Evolutionary conservation across 2,113 vertebrate genomes (phyloP), one percentile per base, ranked within the genome.

Genomic region (Daboia siamensis): DNA sequence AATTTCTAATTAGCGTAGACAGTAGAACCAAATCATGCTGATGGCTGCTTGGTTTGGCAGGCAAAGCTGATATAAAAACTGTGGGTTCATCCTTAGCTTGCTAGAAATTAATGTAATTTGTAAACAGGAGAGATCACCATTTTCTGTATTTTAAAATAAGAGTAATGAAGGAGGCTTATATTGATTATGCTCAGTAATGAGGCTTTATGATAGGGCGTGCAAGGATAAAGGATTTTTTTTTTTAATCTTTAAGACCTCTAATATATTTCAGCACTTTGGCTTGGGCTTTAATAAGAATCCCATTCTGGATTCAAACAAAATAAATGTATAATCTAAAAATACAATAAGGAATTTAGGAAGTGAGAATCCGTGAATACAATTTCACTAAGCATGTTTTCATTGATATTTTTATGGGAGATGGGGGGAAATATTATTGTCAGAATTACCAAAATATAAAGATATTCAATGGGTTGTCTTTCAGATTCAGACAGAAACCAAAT

Each of bases 181-280:
- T 80, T 92, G 91, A 92, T 57, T 69, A 52, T 80, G 87, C 64
- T 89, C 64, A 57, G 52, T 89, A 92, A 92, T 89, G 61, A 89
- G 52, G 54, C 87, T 89, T 89, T 80, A 87, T 89, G 87, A 88
- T 39, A 87, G 12, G 33, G 24, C 12, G 0, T 57, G 87, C 56
- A 80, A 92, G 91, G 33, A 88, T 46, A 39, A 56, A 92, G 52
- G 51, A 56, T 23, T 74, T 26, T 39, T 92, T 92, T 92, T 74
- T 39, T 8, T 10, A 74, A 92, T 84, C 91, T 56, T 56, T 92
- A 55, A 84, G 87, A 44, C 11, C 24, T 88, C 4, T 84, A 89
- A 13, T 54, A 52, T 44, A 92, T 33, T 29, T 23, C 33, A 46
- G 39, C 17, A 57, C 24, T 54, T 61, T 56, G 56, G 56, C 51